Conservation (phyloP, 53 echinoderm and acorn worm species). For the Luidia sarsii region DNA sequence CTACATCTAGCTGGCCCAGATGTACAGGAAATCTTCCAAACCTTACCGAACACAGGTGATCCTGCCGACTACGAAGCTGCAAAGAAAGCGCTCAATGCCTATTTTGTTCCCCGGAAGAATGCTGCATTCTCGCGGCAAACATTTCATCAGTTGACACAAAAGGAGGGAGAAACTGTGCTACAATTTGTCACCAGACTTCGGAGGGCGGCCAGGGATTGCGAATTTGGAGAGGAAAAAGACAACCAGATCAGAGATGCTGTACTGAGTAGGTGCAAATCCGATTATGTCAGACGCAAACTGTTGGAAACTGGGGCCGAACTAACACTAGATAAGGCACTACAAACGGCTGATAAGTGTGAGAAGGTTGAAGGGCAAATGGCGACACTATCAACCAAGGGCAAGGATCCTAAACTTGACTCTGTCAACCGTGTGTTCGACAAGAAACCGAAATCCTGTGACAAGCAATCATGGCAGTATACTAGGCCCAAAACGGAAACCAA, state of each 20-base stretch:
- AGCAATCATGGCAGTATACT: no score
- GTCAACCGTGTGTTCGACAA: background rate
- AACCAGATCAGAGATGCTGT: constrained; percentile 66
- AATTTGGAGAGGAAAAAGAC: constrained; percentile 31
- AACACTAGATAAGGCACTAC: constrained; percentile 28
- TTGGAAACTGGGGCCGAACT: constrained; percentile 30
- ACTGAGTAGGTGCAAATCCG: constrained; percentile 37
- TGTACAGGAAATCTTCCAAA: constrained; percentile 18
- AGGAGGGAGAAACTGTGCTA: constrained; percentile 34
- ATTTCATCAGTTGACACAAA: constrained; percentile 24
- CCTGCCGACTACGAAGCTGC: constrained; percentile 10
- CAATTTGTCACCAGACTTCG: constrained; percentile 52
- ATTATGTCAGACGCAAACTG: constrained; percentile 40
- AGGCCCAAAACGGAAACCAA: background rate
- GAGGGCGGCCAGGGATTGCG: constrained; percentile 40
- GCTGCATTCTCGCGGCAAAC: constrained; percentile 13
- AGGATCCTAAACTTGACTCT: background rate
- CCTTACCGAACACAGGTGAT: background rate
- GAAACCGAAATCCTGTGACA: background rate
- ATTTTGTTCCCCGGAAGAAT: constrained; percentile 26
- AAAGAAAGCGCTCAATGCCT: constrained; percentile 12
- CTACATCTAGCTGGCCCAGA: constrained; percentile 14
- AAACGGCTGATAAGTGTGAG: constrained; percentile 43
- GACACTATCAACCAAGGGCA: background rate
- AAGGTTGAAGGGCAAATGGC: constrained; percentile 43